Conservation (phyloP, 2,888 invertebrate species). For the Reticulitermes lucifugus region DNA sequence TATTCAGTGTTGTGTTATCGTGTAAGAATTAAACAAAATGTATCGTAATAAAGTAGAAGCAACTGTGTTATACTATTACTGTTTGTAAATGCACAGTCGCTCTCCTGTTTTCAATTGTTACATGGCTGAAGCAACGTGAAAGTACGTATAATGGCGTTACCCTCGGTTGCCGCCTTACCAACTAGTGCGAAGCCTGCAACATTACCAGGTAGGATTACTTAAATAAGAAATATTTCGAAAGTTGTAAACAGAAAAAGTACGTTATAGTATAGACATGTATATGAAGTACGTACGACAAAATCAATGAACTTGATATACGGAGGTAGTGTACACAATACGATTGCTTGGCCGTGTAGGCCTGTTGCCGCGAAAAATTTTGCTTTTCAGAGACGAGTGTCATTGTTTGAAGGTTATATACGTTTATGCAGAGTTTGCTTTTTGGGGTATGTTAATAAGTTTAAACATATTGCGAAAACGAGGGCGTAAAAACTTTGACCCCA, state of each 20-base stretch:
- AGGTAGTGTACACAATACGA: not conserved
- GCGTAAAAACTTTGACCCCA: slow-evolving; percentile 31
- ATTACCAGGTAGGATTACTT: slow-evolving; percentile 53
- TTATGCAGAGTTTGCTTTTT: not conserved
- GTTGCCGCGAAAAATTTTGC: not conserved
- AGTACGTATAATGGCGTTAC: slow-evolving; percentile 61
- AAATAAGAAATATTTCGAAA: not conserved
- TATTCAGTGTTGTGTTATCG: slow-evolving; percentile 22
- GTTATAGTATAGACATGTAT: not conserved
- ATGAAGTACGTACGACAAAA: not conserved
- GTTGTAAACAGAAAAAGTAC: not conserved
- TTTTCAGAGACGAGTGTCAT: not conserved
- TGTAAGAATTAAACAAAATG: slow-evolving; percentile 3
- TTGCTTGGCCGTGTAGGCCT: not conserved
- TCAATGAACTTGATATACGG: not conserved
- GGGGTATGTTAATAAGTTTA: not conserved
- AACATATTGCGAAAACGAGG: not conserved
- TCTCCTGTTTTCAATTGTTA: slow-evolving; percentile 47
- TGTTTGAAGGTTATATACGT: not conserved
- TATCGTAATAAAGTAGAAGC: not conserved
- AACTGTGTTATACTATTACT: slow-evolving; percentile 16
- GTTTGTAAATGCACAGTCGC: slow-evolving; percentile 44
- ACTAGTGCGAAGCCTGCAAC: slow-evolving; percentile 55
- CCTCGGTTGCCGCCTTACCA: slow-evolving; percentile 59
- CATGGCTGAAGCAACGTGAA: slow-evolving; percentile 56